phyloP scores from a whole-genome alignment of 2,797 vertebrate genomes.

The Xiphophorus birchmanni region DNA sequence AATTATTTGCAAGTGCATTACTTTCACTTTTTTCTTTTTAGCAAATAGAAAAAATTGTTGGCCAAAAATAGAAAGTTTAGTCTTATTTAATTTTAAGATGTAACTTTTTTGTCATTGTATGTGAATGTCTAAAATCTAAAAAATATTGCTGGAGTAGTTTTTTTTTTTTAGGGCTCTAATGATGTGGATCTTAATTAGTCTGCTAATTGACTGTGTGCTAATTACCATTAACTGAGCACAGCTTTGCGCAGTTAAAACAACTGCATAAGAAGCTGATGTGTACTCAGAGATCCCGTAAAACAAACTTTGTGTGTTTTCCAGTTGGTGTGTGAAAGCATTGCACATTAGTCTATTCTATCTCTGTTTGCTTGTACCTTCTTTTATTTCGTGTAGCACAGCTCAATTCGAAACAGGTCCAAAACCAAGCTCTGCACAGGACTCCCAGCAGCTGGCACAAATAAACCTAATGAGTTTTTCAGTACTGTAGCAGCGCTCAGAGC shows the following conservation, averaged over 20 bases:
- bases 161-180: not conserved
- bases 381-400: constrained; percentile 70
- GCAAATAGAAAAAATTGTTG: not conserved
- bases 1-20: not conserved
- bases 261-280: not conserved
- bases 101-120: not conserved
- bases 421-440: constrained; percentile 47
- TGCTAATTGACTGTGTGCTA: not conserved
- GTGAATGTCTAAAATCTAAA: not conserved
- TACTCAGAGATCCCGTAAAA: not conserved
- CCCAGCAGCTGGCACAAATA: constrained; percentile 81
- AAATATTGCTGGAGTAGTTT: not conserved
- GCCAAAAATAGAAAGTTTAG: not conserved
- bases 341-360: not conserved
- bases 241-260: not conserved
- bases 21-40: not conserved
- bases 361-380: constrained; percentile 58
- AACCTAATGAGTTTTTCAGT: constrained; percentile 79
- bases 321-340: not conserved
- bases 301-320: not conserved
- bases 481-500: constrained; percentile 60
- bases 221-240: not conserved
- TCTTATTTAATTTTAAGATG: not conserved
- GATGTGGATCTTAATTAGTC: constrained; percentile 2
- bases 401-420: constrained; percentile 72